Evolutionary conservation across 2,113 vertebrate genomes (phyloP).

Genomic region (Oryzias celebensis): DNA sequence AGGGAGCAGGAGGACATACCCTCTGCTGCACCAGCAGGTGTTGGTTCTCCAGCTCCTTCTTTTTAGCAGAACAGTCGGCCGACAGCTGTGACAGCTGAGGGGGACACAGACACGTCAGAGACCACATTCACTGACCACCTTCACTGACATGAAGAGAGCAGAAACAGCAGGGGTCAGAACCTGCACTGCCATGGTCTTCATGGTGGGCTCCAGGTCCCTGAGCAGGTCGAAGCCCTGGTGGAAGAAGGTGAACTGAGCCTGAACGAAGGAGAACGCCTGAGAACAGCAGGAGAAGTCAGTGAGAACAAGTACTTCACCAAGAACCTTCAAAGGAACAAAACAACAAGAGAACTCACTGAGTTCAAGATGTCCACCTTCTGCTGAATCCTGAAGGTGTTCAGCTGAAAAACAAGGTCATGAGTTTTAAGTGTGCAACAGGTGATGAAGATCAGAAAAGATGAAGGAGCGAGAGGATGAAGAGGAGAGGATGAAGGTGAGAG

Average conservation of each 20-base stretch:
- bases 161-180: constrained; percentile 38
- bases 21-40: constrained; percentile 78
- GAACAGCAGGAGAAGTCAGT: background rate
- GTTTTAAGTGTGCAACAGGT: too few relatives aligned
- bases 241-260: constrained; percentile 81
- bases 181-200: constrained; percentile 75
- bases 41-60: constrained; percentile 75
- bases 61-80: constrained; percentile 48
- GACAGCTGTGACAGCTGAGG: constrained; percentile 72
- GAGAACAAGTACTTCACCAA: background rate
- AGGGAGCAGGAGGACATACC: constrained; percentile 46
- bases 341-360: constrained; percentile 65
- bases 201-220: constrained; percentile 74
- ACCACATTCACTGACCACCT: background rate
- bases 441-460: too few relatives aligned
- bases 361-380: constrained; percentile 78
- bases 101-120: background rate
- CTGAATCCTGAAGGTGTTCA: constrained; percentile 77
- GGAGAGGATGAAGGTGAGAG: too few relatives aligned
- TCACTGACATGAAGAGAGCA: background rate
- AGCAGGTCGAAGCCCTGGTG: constrained; percentile 81
- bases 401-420: constrained; percentile 41
- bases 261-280: constrained; percentile 80
- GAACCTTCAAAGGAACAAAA: background rate
- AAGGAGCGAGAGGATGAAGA: too few relatives aligned